Evolutionary conservation across 2,113 vertebrate species (phyloP), one percentile per base, ranked within the genome.

Genomic region (Chaenogobius annularis): DNA sequence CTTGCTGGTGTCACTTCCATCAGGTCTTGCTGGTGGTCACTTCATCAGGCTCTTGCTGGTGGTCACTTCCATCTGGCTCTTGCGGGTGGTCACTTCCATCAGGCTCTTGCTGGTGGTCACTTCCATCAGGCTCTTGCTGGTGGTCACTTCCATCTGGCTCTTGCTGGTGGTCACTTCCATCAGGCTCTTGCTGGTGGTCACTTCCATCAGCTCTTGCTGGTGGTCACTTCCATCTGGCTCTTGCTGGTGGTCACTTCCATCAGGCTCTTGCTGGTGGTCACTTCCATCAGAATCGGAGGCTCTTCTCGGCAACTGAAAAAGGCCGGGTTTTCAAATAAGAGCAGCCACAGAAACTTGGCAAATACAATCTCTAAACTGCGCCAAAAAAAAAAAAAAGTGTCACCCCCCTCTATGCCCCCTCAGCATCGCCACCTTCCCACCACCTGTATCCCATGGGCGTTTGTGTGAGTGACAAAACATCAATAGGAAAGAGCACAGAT

Each of bases 131-230:
- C 26, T 31, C 26, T 31, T n/a, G n/a, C n/a, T n/a, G n/a, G n/a
- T n/a, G n/a, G n/a, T n/a, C n/a, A n/a, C n/a, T n/a, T n/a, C n/a
- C n/a, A n/a, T n/a, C n/a, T n/a, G n/a, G n/a, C n/a, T n/a, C n/a
- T 89, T 90, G 87, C 89, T 83, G 44, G 66, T 74, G 79, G 88
- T 86, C 79, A 80, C 66, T 76, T 48, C 20, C 68, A 22, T 69
- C 74, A 52, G 72, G 4, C 26, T 31, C 26, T 31, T n/a, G n/a
- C n/a, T n/a, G n/a, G n/a, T n/a, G n/a, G n/a, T n/a, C n/a, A n/a
- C n/a, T n/a, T n/a, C n/a, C n/a, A n/a, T n/a, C n/a, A n/a, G n/a
- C n/a, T n/a, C n/a, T 89, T 90, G 87, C 89, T 83, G 44, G 66
- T 74, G 79, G 88, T 86, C 79, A 80, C 66, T 76, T 48, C 20